These are phyloP conservation scores for Phodopus roborovskii DNA, from an alignment of 2,113 vertebrate species.

Conservation along the genomic window DNA sequence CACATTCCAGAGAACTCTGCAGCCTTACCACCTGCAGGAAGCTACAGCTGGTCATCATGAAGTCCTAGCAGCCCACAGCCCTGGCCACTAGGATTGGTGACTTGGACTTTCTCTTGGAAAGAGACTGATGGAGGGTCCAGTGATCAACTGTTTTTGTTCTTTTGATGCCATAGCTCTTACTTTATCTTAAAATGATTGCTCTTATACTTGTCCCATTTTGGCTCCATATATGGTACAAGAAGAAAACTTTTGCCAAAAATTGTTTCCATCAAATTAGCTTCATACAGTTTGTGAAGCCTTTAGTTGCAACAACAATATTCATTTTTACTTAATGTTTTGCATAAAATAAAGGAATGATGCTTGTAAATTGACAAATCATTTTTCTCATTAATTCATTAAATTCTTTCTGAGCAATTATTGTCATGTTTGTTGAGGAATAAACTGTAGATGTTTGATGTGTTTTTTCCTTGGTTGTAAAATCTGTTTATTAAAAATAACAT, in stretches of 20 bases:
- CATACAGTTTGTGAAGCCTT: slow-evolving; percentile 8
- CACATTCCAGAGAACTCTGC: not conserved
- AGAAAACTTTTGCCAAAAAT: not conserved
- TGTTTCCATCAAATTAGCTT: slow-evolving; percentile 39
- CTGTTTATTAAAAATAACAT: slow-evolving; percentile 13
- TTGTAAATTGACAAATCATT: slow-evolving; percentile 49
- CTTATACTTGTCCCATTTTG: not conserved
- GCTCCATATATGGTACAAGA: not conserved
- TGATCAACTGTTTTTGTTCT: not conserved
- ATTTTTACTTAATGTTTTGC: slow-evolving; percentile 8
- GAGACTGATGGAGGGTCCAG: not conserved
- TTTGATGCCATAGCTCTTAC: slow-evolving; percentile 22
- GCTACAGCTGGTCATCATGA: not conserved
- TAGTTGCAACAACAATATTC: not conserved
- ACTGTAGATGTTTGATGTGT: not conserved
- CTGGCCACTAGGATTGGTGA: not conserved
- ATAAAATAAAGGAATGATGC: slow-evolving; percentile 40
- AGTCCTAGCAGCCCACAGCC: not conserved
- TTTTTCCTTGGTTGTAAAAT: not conserved
- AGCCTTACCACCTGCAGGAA: not conserved
- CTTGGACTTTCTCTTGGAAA: not conserved
- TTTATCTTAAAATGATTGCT: slow-evolving; percentile 2
- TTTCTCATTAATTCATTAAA: slow-evolving; percentile 19
- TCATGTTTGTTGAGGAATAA: slow-evolving; percentile 24
- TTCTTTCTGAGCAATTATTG: slow-evolving; percentile 21